Conservation (phyloP, 2,888 invertebrate species). For the Acanthococcus lagerstroemiae region DNA sequence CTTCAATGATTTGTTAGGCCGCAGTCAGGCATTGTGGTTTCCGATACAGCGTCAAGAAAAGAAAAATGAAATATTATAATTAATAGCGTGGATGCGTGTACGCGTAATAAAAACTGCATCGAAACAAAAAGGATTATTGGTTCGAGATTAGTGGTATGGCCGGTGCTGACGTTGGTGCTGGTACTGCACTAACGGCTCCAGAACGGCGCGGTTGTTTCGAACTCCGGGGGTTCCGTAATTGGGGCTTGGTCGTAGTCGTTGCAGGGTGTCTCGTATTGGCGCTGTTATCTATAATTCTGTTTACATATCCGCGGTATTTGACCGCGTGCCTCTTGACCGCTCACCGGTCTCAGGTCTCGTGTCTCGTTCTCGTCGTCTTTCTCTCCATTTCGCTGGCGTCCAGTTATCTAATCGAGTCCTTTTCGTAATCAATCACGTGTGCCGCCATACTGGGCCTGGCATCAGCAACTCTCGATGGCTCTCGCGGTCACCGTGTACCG, state of each 20-base stretch:
- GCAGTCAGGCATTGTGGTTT: no score
- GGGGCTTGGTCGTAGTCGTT: slow-evolving; percentile 3
- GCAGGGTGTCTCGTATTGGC: neutral
- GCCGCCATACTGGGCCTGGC: no score
- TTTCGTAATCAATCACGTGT: slow-evolving; percentile 2
- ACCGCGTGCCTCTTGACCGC: neutral
- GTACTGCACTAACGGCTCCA: neutral
- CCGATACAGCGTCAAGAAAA: no score
- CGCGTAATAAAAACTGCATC: no score
- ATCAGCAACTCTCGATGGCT: no score
- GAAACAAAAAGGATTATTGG: no score
- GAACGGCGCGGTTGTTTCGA: neutral
- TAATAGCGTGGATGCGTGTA: no score
- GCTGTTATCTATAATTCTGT: neutral
- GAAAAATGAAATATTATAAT: no score
- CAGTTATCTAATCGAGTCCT: neutral
- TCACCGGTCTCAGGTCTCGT: slow-evolving; percentile 10
- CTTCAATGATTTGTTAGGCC: no score
- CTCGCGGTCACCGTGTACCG: no score
- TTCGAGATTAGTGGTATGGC: no score
- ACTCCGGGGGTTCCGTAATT: slow-evolving; percentile 9
- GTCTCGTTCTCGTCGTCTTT: neutral
- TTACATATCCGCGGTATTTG: neutral
- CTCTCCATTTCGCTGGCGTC: neutral
- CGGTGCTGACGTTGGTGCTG: no score